phyloP scores from a whole-genome alignment of 2,113 vertebrate genomes.

The Garra rufa region DNA sequence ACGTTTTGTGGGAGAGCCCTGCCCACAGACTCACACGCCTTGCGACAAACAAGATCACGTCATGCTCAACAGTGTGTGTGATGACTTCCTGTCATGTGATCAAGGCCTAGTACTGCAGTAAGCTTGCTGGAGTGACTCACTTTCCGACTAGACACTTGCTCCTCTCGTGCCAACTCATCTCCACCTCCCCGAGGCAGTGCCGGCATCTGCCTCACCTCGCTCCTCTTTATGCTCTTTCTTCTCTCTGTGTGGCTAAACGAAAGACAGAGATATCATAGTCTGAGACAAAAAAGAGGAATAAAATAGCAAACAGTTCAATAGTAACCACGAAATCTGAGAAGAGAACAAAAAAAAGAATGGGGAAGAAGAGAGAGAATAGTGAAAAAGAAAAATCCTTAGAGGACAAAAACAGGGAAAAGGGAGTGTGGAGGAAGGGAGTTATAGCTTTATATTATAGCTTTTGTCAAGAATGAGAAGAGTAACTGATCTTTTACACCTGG shows the following conservation, averaged over 20 bases:
- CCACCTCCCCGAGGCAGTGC: conserved; percentile 82
- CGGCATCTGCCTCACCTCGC: conserved; percentile 90
- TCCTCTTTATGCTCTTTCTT: conserved; percentile 90
- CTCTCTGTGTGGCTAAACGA: conserved; percentile 87
- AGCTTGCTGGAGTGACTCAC: conserved; percentile 69
- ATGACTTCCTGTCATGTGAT: conserved; percentile 20
- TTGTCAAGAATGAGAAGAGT: background rate
- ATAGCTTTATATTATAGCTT: no score
- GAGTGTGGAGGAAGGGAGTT: background rate
- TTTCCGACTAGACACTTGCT: conserved; percentile 91
- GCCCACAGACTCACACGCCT: background rate
- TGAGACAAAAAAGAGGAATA: conserved; percentile 27
- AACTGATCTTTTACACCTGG: conserved; percentile 1
- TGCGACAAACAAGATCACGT: background rate
- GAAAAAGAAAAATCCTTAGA: background rate
- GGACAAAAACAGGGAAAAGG: background rate
- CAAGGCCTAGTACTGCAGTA: background rate
- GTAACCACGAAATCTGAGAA: background rate
- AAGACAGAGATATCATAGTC: conserved; percentile 25
- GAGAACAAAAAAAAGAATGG: background rate
- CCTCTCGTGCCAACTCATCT: conserved; percentile 86
- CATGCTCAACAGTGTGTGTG: background rate
- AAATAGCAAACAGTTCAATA: background rate
- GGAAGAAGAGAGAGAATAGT: background rate
- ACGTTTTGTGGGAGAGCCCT: background rate